Evolutionary conservation across 2,888 invertebrate species (phyloP).

Genomic region (Tryphoninae sp.): DNA sequence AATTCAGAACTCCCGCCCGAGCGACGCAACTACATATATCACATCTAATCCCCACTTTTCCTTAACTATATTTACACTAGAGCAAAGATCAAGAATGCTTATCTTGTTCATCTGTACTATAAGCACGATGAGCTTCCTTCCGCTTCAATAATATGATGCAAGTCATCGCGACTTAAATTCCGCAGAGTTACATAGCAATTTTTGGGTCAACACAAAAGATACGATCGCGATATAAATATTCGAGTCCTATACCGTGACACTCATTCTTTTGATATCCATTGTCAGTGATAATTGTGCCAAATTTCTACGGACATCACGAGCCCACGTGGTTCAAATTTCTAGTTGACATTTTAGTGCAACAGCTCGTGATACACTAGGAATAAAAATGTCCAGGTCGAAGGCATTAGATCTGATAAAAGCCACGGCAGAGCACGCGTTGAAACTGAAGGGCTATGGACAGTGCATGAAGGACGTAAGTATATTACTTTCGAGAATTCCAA

Average conservation of each 20-base stretch:
- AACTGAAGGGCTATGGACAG: conserved; percentile 80
- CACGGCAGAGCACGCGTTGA: conserved; percentile 76
- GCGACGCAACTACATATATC: background rate
- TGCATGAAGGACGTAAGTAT: conserved; percentile 81
- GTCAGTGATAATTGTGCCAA: background rate
- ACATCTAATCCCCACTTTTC: conserved; percentile 14
- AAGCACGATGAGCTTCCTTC: too few species aligned
- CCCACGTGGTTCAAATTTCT: conserved; percentile 24
- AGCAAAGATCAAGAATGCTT: too few species aligned
- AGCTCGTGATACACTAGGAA: background rate
- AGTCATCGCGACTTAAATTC: too few species aligned
- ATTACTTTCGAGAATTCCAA: background rate
- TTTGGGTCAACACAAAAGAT: background rate
- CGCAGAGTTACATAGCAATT: conserved; percentile 14
- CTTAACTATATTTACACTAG: background rate
- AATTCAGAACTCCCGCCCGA: conserved; percentile 23
- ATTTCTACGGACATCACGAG: background rate
- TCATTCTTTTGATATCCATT: conserved; percentile 1
- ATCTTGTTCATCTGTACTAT: too few species aligned
- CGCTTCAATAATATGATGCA: too few species aligned
- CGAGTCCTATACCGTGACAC: background rate
- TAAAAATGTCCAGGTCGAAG: conserved; percentile 65
- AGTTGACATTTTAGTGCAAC: background rate
- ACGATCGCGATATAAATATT: background rate
- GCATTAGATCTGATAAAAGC: conserved; percentile 79